Base-by-base conservation (phyloP, 2,113 vertebrate species). In the Zapornia atra region DNA sequence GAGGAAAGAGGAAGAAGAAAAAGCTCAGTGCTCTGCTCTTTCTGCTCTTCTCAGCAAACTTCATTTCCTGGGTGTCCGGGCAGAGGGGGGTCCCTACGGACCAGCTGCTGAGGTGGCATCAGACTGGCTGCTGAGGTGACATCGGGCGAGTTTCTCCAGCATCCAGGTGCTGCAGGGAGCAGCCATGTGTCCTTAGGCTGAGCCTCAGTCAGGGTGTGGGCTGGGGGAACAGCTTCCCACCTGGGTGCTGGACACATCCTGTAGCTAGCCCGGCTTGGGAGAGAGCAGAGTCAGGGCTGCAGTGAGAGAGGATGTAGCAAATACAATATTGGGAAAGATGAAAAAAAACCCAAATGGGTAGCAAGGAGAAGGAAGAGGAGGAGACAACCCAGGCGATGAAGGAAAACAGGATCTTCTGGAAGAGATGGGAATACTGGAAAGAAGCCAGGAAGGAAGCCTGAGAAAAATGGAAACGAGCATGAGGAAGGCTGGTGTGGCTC, bases 371-470 rank as follows among this genome's bases (percentile, higher is more conserved):
- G 95, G 95, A 96, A 96, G 94, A 97, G 96, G 96, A 96, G 92
- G 96, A 96, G 95, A 95, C 92, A 91, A 40, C 61, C 12, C 66
- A 53, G 88, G 61, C 6, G 65, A 84, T 76, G 91, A 60, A 94
- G 95, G 92, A 92, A 96, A 97, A 95, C 95, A 95, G 94, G 91
- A 96, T 96, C 92, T 90, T 93, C 92, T 94, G 69, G 34, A 53
- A 88, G 94, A 87, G 94, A 95, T 94, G 96, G 94, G 95, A 92
- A 92, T 71, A 3, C 86, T 96, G 91, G 91, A 94, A 81, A n/a
- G 92, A 66, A 94, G 91, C 94, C 96, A 96, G 96, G 94, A 92
- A 96, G 96, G 95, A 96, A 97, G 95, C 91, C 95, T 96, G 96
- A 95, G 88, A 90, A 96, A 46, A 92, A 96, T 93, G 91, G 92